Percentiles rank a stretch among this genome's conserved stretches.
phyloP scores from a whole-genome alignment of 1,140 invertebrate genomes.

The Notospermus geniculatus region DNA sequence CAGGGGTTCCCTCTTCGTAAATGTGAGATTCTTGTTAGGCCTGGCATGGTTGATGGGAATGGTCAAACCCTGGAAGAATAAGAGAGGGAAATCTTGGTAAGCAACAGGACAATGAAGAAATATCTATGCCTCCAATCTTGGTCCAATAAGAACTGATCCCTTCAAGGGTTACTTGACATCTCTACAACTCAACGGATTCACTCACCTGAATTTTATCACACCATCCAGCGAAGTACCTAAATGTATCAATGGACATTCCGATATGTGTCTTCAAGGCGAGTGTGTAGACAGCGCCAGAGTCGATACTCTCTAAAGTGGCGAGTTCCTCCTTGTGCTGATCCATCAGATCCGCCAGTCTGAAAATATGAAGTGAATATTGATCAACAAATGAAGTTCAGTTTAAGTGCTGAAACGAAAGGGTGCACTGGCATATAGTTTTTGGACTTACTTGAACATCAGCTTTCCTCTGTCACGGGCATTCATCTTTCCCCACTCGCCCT shows the following conservation, averaged over 20 bases:
- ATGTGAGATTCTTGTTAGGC: conserved; percentile 84
- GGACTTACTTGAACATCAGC: conserved; percentile 57
- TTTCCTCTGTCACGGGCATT: conserved; percentile 69
- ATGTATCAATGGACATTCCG: conserved; percentile 54
- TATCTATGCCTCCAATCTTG: not conserved
- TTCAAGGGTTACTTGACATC: no score
- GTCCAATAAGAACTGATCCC: no score
- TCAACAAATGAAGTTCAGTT: no score
- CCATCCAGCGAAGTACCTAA: conserved; percentile 83
- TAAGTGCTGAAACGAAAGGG: no score
- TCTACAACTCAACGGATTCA: not conserved
- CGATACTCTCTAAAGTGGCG: conserved; percentile 86
- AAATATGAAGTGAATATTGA: conserved; percentile 26
- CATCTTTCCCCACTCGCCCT: conserved; percentile 79
- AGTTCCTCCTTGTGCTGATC: conserved; percentile 90
- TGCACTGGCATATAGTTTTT: no score
- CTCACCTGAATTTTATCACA: conserved; percentile 77
- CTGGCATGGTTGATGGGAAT: conserved; percentile 72
- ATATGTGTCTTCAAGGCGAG: conserved; percentile 84
- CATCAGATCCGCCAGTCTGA: conserved; percentile 87
- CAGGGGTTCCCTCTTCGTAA: conserved; percentile 87
- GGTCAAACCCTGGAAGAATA: conserved; percentile 55
- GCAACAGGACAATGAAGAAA: not conserved
- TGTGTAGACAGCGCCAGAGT: conserved; percentile 94
- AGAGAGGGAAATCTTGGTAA: not conserved